A percentile compares a stretch with the other conserved stretches of the same genome.
Conservation (phyloP, 1,140 invertebrate species). For the Amyelois transitella region DNA sequence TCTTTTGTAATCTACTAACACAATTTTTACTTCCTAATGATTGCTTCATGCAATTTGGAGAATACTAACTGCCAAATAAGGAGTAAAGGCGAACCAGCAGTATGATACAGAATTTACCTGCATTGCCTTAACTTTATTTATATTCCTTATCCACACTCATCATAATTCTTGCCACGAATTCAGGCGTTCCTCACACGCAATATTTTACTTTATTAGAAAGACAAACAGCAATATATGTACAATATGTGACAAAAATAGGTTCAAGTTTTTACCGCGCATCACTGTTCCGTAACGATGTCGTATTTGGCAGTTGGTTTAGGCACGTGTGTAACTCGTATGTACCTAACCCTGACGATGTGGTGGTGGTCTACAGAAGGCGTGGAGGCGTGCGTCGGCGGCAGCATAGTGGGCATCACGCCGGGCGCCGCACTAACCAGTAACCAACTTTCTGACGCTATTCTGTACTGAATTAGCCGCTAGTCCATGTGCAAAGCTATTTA, state of each 20-base stretch:
- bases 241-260: too few species aligned
- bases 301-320: neutral
- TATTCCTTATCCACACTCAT: too few species aligned
- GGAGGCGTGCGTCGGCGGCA: conserved; percentile 73
- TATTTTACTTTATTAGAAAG: too few species aligned
- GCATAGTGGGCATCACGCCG: conserved; percentile 74
- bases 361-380: conserved; percentile 71
- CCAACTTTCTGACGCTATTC: conserved; percentile 69
- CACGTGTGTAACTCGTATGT: neutral
- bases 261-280: too few species aligned
- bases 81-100: too few species aligned
- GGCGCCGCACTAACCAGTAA: conserved; percentile 74
- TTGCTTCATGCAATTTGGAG: neutral
- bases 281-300: too few species aligned
- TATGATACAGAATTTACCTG: too few species aligned
- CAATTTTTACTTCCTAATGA: neutral
- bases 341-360: conserved; percentile 23
- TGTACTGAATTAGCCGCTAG: conserved; percentile 48
- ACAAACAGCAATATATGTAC: too few species aligned
- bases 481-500: conserved; percentile 38
- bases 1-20: neutral
- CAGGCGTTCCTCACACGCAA: too few species aligned
- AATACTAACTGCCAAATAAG: neutral
- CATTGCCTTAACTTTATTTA: too few species aligned
- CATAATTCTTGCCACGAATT: too few species aligned